Conservation (phyloP, 2,888 invertebrate genomes). For the Apamea sordens region DNA sequence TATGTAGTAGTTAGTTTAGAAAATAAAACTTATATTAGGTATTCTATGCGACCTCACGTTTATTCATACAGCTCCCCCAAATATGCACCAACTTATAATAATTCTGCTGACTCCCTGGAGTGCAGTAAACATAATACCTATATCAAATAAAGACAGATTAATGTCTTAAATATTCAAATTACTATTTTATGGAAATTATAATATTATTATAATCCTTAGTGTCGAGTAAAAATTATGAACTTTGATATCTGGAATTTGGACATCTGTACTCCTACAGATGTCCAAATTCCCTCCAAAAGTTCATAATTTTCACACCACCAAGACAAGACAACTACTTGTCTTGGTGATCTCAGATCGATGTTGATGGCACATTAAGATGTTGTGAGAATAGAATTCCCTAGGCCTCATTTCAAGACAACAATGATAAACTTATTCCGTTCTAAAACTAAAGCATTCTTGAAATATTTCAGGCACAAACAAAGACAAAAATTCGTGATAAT, state of each 20-base stretch:
- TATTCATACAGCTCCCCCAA: slow-evolving; percentile 33
- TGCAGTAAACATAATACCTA: slow-evolving; percentile 13
- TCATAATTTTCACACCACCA: too few species aligned
- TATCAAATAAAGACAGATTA: slow-evolving; percentile 41
- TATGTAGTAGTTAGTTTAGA: not conserved
- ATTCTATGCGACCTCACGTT: slow-evolving; percentile 44
- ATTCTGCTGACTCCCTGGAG: slow-evolving; percentile 36
- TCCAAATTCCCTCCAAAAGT: too few species aligned
- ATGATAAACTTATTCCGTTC: slow-evolving; percentile 4
- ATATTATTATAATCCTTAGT: not conserved
- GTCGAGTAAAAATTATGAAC: not conserved
- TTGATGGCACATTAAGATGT: not conserved
- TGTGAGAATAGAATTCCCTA: not conserved
- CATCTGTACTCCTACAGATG: too few species aligned
- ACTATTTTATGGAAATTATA: slow-evolving; percentile 22
- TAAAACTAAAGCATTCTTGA: not conserved
- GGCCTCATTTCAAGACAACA: not conserved
- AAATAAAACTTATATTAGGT: slow-evolving; percentile 3
- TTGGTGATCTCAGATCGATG: too few species aligned
- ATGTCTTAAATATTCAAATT: slow-evolving; percentile 41
- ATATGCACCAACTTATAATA: slow-evolving; percentile 17
- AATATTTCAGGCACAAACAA: slow-evolving; percentile 7
- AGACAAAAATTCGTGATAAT: slow-evolving; percentile 19
- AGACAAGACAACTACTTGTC: too few species aligned
- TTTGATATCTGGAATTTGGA: not conserved